phyloP scores from a whole-genome alignment of 2,113 vertebrate genomes.

The Conger conger region DNA sequence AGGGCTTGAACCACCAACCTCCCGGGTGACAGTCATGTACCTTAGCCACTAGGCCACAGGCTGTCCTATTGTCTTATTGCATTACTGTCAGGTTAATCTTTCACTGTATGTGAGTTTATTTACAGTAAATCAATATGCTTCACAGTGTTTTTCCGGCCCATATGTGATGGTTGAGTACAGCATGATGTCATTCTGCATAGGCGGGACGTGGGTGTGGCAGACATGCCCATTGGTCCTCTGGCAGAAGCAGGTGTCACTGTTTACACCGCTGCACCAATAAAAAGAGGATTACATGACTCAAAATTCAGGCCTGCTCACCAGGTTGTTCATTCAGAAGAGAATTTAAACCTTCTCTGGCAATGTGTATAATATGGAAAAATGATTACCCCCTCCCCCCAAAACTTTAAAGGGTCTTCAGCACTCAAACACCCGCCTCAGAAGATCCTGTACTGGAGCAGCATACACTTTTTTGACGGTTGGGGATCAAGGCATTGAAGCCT shows the following conservation, averaged over 20 bases:
- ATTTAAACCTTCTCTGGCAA: not conserved
- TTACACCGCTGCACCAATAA: not conserved
- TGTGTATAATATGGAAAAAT: not conserved
- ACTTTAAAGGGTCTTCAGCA: not conserved
- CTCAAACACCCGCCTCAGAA: not conserved
- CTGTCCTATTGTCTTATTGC: no score
- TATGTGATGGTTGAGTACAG: not conserved
- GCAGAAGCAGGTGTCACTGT: not conserved
- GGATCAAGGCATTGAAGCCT: not conserved
- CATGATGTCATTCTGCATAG: not conserved
- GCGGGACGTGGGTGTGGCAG: not conserved
- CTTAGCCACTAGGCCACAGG: no score
- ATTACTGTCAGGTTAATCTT: not conserved
- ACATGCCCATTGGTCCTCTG: not conserved
- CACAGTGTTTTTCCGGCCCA: not conserved
- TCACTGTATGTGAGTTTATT: not conserved
- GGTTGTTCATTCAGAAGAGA: not conserved
- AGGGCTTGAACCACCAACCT: no score
- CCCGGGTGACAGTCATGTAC: no score
- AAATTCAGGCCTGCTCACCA: not conserved
- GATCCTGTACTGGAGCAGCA: not conserved
- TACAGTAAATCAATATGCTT: not conserved
- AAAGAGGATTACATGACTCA: not conserved
- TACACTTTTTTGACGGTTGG: not conserved
- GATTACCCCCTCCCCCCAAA: not conserved